Conservation (phyloP, 2,797 vertebrate genomes). For the Rhincodon typus region DNA sequence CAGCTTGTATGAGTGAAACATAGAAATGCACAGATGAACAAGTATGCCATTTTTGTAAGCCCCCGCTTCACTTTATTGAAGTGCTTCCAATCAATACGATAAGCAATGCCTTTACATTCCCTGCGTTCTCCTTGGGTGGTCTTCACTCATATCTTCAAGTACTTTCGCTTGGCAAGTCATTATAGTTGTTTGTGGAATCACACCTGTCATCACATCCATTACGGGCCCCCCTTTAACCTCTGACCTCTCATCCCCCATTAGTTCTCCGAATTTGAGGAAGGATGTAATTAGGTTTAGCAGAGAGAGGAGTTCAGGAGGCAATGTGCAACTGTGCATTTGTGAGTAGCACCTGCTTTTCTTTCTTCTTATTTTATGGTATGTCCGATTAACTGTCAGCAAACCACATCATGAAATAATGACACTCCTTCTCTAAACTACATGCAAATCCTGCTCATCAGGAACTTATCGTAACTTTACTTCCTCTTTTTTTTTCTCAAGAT, state of each 20-base stretch:
- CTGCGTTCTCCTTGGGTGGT: background rate
- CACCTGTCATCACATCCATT: background rate
- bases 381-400: background rate
- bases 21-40: background rate
- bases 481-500: background rate
- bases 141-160: background rate
- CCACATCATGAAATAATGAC: constrained; percentile 1
- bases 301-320: background rate
- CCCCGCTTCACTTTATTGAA: background rate
- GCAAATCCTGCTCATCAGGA: background rate
- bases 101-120: background rate
- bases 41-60: background rate
- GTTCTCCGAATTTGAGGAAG: background rate
- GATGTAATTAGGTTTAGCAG: background rate
- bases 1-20: background rate
- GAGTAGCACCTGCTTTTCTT: background rate
- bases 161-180: background rate
- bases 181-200: background rate
- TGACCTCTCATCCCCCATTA: background rate
- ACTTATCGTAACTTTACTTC: background rate
- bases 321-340: background rate
- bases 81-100: background rate
- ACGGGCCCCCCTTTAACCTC: background rate
- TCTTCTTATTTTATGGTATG: background rate
- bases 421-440: background rate